Conservation (phyloP, 2,113 vertebrate genomes). For the Ramphastos sulfuratus region DNA sequence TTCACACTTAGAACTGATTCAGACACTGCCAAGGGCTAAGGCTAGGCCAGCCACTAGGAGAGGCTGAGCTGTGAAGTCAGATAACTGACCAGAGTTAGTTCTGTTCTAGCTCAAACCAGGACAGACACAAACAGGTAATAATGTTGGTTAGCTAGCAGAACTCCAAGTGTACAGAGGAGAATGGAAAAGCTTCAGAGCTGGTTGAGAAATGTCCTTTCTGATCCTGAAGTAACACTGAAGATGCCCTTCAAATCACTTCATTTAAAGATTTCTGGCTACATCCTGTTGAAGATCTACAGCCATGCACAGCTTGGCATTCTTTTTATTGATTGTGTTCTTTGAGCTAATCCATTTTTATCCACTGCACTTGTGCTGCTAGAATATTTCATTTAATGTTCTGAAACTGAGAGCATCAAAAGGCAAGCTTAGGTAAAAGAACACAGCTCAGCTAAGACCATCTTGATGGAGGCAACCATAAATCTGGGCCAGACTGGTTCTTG, state of each 20-base stretch:
- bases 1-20: background rate
- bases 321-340: background rate
- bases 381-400: background rate
- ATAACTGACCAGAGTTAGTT: too few relatives aligned
- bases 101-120: too few relatives aligned
- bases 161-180: background rate
- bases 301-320: background rate
- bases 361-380: background rate
- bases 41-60: too few relatives aligned
- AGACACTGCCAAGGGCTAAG: background rate
- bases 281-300: background rate
- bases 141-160: background rate
- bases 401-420: background rate
- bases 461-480: background rate
- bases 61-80: too few relatives aligned
- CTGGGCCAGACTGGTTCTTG: background rate
- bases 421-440: background rate
- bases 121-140: background rate
- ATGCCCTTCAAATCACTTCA: background rate
- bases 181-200: background rate
- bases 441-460: background rate
- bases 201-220: background rate
- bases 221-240: background rate
- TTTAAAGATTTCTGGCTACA: background rate
- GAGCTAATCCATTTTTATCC: background rate